phyloP scores from a whole-genome alignment of 2,888 invertebrate genomes.

The Pseudococcus longispinus region DNA sequence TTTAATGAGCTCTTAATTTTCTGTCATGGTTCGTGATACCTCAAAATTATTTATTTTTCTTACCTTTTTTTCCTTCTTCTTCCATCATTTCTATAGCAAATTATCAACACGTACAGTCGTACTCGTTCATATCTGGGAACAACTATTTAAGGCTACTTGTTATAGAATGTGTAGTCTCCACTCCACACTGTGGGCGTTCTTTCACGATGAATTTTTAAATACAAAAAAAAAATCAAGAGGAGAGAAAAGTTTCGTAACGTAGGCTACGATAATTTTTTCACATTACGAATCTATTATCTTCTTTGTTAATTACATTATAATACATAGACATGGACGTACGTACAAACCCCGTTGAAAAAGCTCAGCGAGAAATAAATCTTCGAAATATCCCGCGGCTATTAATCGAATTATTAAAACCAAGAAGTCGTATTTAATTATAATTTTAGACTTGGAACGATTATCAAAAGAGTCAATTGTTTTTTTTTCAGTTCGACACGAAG shows the following conservation, averaged over 20 bases:
- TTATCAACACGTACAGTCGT: conserved; percentile 40
- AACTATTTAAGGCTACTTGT: not conserved
- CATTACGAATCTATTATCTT: conserved; percentile 29
- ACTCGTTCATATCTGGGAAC: not conserved
- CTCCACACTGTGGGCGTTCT: conserved; percentile 21
- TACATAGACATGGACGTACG: not conserved
- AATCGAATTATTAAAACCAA: conserved; percentile 50
- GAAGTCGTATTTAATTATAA: conserved; percentile 54
- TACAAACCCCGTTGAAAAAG: conserved; percentile 12
- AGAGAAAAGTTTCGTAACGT: not conserved
- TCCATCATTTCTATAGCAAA: not conserved
- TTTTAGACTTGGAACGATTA: conserved; percentile 47
- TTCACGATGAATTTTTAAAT: not conserved
- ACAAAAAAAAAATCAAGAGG: too few relatives aligned
- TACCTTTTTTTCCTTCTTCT: not conserved
- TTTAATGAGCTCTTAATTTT: conserved; percentile 52
- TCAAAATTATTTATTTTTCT: conserved; percentile 42
- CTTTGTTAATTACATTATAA: conserved; percentile 43
- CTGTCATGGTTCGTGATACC: conserved; percentile 45
- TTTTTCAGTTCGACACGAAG: conserved; percentile 26
- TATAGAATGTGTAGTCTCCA: not conserved
- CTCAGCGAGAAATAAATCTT: conserved; percentile 50
- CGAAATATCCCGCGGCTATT: conserved; percentile 47
- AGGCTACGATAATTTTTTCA: conserved; percentile 1
- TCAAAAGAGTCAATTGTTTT: conserved; percentile 49